A percentile compares a stretch with the other conserved stretches of the same genome.
These are phyloP conservation scores for Brachionus plicatilis DNA, from an alignment of 1,140 invertebrate species.

Conservation along the genomic window DNA sequence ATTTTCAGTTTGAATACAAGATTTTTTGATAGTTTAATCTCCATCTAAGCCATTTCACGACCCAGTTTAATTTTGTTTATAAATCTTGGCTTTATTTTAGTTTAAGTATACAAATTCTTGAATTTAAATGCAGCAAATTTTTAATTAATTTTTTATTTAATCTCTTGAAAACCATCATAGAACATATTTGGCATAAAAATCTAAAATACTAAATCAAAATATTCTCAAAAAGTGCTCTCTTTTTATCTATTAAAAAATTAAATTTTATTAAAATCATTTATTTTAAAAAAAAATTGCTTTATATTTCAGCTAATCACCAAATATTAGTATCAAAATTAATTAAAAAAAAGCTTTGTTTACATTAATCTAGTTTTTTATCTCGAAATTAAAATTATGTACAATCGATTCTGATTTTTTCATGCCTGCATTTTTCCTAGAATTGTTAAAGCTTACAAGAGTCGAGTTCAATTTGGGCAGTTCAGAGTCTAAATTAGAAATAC, in stretches of 20 bases:
- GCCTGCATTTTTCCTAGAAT: neutral
- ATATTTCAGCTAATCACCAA: neutral
- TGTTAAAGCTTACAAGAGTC: neutral
- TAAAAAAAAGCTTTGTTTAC: neutral
- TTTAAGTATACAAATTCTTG: neutral
- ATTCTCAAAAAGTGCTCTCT: too few relatives aligned
- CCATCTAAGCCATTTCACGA: neutral
- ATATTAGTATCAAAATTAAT: neutral
- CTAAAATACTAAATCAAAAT: neutral
- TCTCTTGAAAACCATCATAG: neutral
- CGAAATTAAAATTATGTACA: neutral
- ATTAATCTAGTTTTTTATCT: neutral
- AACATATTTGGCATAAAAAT: neutral
- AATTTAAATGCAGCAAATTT: neutral
- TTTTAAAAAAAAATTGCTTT: neutral
- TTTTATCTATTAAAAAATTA: neutral
- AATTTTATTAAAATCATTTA: neutral
- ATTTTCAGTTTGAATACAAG: neutral
- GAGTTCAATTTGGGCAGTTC: conserved; percentile 12
- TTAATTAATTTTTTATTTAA: neutral
- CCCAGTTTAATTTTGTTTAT: neutral
- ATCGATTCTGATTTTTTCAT: conserved; percentile 11
- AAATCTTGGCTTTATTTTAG: conserved; percentile 1
- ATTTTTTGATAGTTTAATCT: neutral
- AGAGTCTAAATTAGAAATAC: neutral